phyloP scores from a whole-genome alignment of 2,113 vertebrate species.

The Sardina pilchardus region DNA sequence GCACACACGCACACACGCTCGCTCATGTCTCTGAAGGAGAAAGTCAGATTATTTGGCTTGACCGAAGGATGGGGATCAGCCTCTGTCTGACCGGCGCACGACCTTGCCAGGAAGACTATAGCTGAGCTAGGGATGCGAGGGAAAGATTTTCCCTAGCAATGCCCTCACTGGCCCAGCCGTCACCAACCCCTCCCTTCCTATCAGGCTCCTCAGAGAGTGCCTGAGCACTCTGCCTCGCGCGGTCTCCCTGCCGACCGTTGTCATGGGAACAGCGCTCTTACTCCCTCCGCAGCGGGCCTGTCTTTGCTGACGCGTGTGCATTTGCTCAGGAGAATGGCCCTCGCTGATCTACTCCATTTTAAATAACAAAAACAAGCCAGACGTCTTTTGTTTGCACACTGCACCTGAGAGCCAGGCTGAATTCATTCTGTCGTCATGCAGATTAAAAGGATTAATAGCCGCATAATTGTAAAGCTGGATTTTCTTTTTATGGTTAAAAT shows the following conservation, averaged over 20 bases:
- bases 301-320: conserved; percentile 4
- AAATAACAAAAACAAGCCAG: background rate
- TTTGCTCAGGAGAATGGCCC: background rate
- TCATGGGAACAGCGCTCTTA: background rate
- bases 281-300: background rate
- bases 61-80: background rate
- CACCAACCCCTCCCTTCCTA: background rate
- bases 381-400: background rate
- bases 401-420: background rate
- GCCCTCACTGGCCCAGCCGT: background rate
- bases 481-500: background rate
- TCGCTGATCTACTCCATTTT: conserved; percentile 1
- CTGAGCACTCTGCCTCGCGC: background rate
- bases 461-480: background rate
- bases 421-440: background rate
- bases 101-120: background rate
- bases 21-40: background rate
- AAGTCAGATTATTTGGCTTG: background rate
- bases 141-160: background rate
- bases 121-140: background rate
- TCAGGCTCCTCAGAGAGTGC: background rate
- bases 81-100: background rate
- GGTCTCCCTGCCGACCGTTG: background rate
- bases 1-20: background rate
- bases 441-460: background rate